phyloP scores from a whole-genome alignment of 1,140 invertebrate genomes.

The Lepidostoma basale region DNA sequence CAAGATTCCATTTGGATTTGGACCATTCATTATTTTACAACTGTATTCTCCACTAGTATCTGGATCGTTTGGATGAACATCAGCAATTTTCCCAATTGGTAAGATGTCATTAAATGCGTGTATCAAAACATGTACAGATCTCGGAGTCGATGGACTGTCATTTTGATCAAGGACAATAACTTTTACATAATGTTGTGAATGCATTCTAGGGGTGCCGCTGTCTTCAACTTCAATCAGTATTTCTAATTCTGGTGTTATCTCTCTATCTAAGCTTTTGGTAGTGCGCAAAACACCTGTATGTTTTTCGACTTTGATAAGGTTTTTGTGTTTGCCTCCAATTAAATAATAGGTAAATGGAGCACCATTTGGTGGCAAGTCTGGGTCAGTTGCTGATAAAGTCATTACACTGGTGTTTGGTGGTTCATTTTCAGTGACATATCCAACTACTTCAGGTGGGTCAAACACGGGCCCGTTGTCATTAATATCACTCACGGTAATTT shows the following conservation, averaged over 20 bases:
- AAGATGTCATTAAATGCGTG: constrained; percentile 76
- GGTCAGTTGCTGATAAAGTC: constrained; percentile 83
- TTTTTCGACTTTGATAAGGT: constrained; percentile 77
- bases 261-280: constrained; percentile 80
- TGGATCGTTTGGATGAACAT: constrained; percentile 89
- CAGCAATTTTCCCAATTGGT: constrained; percentile 81
- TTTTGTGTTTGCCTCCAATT: constrained; percentile 77
- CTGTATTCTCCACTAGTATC: constrained; percentile 87
- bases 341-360: constrained; percentile 86
- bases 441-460: constrained; percentile 70
- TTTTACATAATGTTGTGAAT: constrained; percentile 75
- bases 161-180: constrained; percentile 88
- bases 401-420: constrained; percentile 83
- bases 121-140: constrained; percentile 82
- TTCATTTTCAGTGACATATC: constrained; percentile 87
- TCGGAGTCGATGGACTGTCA: constrained; percentile 85
- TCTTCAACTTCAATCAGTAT: constrained; percentile 87
- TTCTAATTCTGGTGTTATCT: constrained; percentile 75
- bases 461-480: constrained; percentile 94
- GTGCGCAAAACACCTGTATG: constrained; percentile 82
- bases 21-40: constrained; percentile 76
- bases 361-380: constrained; percentile 89
- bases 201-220: constrained; percentile 82
- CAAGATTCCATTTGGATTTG: constrained; percentile 66
- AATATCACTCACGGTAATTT: constrained; percentile 79